A percentile compares a stretch with the other conserved stretches of the same genome.
These are phyloP conservation scores for Cyanocitta stelleri DNA, from an alignment of 2,113 vertebrate genomes.

Conservation along the genomic window DNA sequence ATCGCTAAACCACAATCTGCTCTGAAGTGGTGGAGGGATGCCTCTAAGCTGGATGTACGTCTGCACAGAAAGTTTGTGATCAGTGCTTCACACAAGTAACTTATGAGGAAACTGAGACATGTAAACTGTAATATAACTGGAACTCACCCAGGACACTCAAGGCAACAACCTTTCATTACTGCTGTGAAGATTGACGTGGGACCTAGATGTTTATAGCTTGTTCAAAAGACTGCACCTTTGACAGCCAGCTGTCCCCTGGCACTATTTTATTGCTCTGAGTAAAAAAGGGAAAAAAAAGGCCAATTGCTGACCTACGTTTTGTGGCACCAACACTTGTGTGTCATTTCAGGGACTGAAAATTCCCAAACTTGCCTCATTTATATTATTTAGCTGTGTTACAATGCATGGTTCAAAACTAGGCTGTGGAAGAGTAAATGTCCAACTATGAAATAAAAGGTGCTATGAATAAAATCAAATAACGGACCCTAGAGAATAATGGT, in stretches of 20 bases:
- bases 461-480: neutral
- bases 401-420: neutral
- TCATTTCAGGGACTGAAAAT: neutral
- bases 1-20: neutral
- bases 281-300: neutral
- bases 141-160: neutral
- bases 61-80: neutral
- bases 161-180: neutral
- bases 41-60: neutral
- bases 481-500: neutral
- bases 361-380: neutral
- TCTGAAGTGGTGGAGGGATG: conserved; percentile 2
- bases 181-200: neutral
- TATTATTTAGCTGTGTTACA: neutral
- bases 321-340: neutral
- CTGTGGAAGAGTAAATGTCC: neutral
- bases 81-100: neutral
- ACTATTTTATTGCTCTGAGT: neutral
- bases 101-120: neutral
- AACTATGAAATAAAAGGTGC: neutral
- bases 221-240: neutral
- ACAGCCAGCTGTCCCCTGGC: neutral
- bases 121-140: neutral
- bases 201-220: neutral
- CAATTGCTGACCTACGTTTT: neutral